phyloP scores from a whole-genome alignment of 2,113 vertebrate species.

The Ciconia stormi region DNA sequence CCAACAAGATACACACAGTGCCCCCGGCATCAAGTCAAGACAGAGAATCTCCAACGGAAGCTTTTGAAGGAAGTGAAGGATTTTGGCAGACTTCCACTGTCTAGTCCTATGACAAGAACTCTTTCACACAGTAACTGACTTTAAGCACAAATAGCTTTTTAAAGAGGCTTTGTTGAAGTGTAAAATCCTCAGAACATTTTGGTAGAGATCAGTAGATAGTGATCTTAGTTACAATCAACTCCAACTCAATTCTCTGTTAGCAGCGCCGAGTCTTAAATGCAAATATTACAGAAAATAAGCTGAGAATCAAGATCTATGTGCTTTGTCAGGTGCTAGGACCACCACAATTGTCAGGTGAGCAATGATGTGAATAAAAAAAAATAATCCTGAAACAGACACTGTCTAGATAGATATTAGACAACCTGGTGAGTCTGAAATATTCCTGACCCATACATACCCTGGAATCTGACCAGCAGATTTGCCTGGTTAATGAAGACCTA shows the following conservation, averaged over 20 bases:
- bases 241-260: neutral
- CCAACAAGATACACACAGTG: neutral
- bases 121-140: neutral
- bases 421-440: neutral
- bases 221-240: neutral
- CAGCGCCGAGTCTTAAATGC: neutral
- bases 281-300: neutral
- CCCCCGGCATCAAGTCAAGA: neutral
- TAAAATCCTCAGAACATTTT: neutral
- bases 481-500: neutral
- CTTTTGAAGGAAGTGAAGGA: neutral
- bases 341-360: neutral
- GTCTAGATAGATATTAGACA: neutral
- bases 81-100: neutral
- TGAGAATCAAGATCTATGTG: neutral
- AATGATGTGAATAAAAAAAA: neutral
- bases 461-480: neutral
- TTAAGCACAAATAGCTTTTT: neutral
- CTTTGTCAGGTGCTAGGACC: neutral
- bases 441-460: neutral
- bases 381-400: neutral
- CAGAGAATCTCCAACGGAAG: neutral
- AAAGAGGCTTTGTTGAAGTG: neutral
- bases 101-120: neutral
- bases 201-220: rapidly evolving